A percentile compares a stretch with the other conserved stretches of the same genome.
Evolutionary conservation across 2,888 invertebrate genomes (phyloP).

Genomic region (Amblyjoppa proteus): DNA sequence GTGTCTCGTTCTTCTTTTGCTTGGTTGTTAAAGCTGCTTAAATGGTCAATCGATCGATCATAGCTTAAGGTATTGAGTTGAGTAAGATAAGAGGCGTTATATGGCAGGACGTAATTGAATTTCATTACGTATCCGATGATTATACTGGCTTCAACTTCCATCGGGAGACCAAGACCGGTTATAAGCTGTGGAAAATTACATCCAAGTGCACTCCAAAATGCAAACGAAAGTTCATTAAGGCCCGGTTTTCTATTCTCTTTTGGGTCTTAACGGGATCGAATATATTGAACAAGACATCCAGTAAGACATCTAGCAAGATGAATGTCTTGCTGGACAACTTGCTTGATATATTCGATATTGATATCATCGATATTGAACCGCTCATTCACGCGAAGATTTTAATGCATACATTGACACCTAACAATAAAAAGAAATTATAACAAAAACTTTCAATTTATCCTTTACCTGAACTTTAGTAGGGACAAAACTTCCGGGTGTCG

Average conservation of each 20-base stretch:
- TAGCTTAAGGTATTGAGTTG: slow-evolving; percentile 83
- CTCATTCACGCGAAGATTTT: no score
- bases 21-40: background rate
- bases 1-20: slow-evolving; percentile 19
- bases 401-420: no score
- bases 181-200: slow-evolving; percentile 82
- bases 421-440: no score
- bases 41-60: slow-evolving; percentile 85
- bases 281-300: no score
- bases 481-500: slow-evolving; percentile 21
- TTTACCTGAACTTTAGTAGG: slow-evolving; percentile 41
- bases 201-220: background rate
- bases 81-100: slow-evolving; percentile 81
- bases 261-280: no score
- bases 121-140: slow-evolving; percentile 85
- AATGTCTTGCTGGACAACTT: no score
- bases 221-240: no score
- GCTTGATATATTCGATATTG: no score
- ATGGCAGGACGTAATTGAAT: slow-evolving; percentile 83
- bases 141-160: slow-evolving; percentile 85
- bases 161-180: slow-evolving; percentile 85
- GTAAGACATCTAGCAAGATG: no score
- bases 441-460: background rate
- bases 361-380: background rate
- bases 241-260: no score